These are phyloP conservation scores for Meles meles DNA, from an alignment of 2,113 vertebrate genomes.

Conservation along the genomic window DNA sequence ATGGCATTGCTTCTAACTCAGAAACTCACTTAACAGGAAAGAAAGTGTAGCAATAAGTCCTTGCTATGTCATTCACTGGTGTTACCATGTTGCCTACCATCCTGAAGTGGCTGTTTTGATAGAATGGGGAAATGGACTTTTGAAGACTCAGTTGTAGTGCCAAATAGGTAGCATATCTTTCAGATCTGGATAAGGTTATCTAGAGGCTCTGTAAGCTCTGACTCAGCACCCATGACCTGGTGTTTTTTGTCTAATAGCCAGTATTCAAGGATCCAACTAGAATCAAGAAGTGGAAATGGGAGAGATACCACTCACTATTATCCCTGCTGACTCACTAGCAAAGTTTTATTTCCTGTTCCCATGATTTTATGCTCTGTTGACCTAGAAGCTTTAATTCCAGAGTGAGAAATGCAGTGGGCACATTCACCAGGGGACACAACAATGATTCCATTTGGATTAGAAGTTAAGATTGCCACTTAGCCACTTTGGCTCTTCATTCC, in stretches of 20 bases:
- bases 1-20: background rate
- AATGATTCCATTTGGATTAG: background rate
- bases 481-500: background rate
- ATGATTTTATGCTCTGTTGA: background rate
- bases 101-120: background rate
- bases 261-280: background rate
- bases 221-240: background rate
- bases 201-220: background rate
- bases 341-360: background rate
- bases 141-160: background rate
- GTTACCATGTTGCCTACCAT: background rate
- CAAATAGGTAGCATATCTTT: background rate
- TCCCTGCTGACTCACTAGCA: background rate
- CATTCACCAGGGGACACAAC: background rate
- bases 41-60: background rate
- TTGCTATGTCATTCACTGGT: background rate
- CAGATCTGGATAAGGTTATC: background rate
- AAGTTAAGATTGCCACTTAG: background rate
- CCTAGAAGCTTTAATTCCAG: background rate
- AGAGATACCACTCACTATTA: background rate
- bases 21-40: background rate
- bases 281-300: background rate
- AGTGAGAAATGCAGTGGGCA: background rate
- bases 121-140: background rate
- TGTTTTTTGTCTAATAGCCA: background rate